Conservation (phyloP, 1,140 invertebrate genomes). For the Bicyclus anynana region DNA sequence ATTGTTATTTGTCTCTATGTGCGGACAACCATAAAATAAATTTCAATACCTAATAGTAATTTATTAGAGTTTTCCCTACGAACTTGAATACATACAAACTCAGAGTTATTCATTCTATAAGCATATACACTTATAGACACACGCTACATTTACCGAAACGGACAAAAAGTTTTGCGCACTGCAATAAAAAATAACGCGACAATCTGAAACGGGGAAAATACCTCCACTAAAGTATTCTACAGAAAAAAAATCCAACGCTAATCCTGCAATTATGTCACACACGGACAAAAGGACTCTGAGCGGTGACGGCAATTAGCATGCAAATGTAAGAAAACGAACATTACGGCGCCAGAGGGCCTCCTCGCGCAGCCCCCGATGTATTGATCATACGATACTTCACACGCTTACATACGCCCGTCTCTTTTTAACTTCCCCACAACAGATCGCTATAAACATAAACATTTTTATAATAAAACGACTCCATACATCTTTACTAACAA, state of each 20-base stretch:
- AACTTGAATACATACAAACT: too few relatives aligned
- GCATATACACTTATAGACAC: too few relatives aligned
- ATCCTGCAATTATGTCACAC: slow-evolving; percentile 56
- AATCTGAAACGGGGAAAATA: slow-evolving; percentile 2
- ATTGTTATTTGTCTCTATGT: too few relatives aligned
- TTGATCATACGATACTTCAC: slow-evolving; percentile 68
- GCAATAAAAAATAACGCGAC: slow-evolving; percentile 7
- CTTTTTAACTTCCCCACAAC: slow-evolving; percentile 72
- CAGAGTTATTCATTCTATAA: too few relatives aligned
- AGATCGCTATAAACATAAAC: slow-evolving; percentile 74
- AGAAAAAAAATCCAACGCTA: slow-evolving; percentile 40
- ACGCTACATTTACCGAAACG: too few relatives aligned
- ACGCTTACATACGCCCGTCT: slow-evolving; percentile 70
- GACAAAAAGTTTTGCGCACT: background rate
- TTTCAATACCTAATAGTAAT: too few relatives aligned
- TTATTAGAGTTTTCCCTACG: too few relatives aligned
- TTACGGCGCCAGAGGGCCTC: slow-evolving; percentile 35
- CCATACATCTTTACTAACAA: background rate
- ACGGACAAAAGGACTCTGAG: slow-evolving; percentile 61
- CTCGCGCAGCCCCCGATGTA: slow-evolving; percentile 55
- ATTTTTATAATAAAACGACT: slow-evolving; percentile 45
- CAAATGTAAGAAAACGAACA: slow-evolving; percentile 76
- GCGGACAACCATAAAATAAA: too few relatives aligned
- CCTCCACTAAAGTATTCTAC: slow-evolving; percentile 27
- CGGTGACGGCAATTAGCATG: slow-evolving; percentile 68